Evolutionary conservation across 35 echinoderm and acorn worm genomes (phyloP), one percentile per base, ranked within the genome.

Genomic region (Nesometra sesokonis): DNA sequence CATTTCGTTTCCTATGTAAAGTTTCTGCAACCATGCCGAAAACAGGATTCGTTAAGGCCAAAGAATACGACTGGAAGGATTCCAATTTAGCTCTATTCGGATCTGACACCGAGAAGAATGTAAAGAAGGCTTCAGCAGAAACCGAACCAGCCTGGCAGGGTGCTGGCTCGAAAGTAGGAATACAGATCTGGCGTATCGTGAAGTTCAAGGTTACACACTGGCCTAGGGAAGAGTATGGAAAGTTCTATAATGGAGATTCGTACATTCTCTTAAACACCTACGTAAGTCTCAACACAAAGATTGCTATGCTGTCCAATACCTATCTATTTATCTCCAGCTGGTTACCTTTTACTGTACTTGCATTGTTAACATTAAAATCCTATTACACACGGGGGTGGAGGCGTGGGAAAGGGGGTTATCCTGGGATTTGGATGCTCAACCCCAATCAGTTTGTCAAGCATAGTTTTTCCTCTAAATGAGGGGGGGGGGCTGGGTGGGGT

Each of bases 31-130:
- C 8, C 52, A 67, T 67, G 52, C 52, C 52, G 52, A 43, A n/a
- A n/a, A 43, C 52, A 11, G 52, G 52, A 67, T 67, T 67, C 23
- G 52, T 67, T 3, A 93, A 93, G 82, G 87, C 91, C 0, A 93
- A 93, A 84, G 84, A 93, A 79, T 93, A 93, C 30, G 88, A 93
- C 80, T 93, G 91, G 91, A 93, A 93, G 32, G 91, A 93, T 80
- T 93, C 91, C 35, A 93, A 93, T 34, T 78, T 93, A 13, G 91
- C 91, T 5, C 84, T 93, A 3, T 93, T 93, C 38, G 91, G 91
- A 0, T 93, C 91, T 32, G 91, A 93, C 38, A 80, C 76, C 0
- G 91, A 93, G 46, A 93, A 93, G 36, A 77, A 89, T 11, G 67
- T 93, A 30, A 93, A 93, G 88, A 93, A 93, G 78, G 91, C 88